Evolutionary conservation across 2,113 vertebrate genomes (phyloP), one percentile per base, ranked within the genome.

Genomic region (Scalopus aquaticus): DNA sequence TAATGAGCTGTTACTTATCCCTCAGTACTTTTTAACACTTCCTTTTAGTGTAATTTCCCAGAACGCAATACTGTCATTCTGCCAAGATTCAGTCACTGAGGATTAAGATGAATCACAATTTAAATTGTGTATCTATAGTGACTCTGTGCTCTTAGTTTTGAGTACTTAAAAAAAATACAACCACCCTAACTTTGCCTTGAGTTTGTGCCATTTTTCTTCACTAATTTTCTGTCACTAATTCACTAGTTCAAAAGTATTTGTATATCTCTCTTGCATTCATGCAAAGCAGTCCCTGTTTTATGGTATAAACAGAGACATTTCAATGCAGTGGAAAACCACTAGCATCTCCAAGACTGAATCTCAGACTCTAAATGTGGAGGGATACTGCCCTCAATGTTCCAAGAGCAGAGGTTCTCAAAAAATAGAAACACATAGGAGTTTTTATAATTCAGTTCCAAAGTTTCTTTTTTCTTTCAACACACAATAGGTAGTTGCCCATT

Each of bases 41-140:
- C 91, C 60, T 64, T 74, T 94, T 46, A 95, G 39, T 93, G 49
- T 74, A 82, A 74, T 56, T 73, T 70, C 46, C 39, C 26, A 91
- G 42, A 83, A 79, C 51, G 30, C 30, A 92, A 1, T 90, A 51
- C 15, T 58, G 28, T 62, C 81, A 67, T 74, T 88, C 78, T 81
- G 62, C 84, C 64, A 87, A 78, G 73, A 85, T 85, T 46, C 51
- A 69, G 2, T 69, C 78, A 94, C 42, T 49, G 84, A 24, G 37
- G 49, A 10, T 76, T 20, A 84, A 58, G 56, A 70, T 26, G 11
- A 73, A 81, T 73, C 67, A 60, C 20, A 70, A 3, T 93, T 58
- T 93, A 80, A 80, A 78, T 49, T 67, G 39, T 80, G 2, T 37
- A 32, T 26, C 42, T 44, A 30, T 2, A 17, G 28, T 69, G 60